Conservation (phyloP, 2,113 vertebrate species). For the Labrus mixtus region DNA sequence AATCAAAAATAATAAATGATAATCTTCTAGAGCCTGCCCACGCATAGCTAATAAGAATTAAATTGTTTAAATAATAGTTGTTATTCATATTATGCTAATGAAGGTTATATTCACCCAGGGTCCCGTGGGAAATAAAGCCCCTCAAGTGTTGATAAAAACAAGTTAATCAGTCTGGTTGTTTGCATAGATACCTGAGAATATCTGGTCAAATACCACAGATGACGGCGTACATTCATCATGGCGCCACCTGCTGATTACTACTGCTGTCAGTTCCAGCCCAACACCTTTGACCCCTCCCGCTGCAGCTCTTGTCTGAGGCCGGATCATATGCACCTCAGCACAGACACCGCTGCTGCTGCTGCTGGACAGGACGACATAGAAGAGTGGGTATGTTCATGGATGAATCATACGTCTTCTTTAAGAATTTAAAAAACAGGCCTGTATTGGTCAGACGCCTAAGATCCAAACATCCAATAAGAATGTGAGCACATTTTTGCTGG, state of each 20-base stretch:
- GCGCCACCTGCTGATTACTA: constrained; percentile 65
- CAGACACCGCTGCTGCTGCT: not conserved
- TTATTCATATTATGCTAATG: constrained; percentile 51
- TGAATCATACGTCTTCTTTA: not conserved
- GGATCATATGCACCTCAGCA: constrained; percentile 69
- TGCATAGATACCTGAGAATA: not conserved
- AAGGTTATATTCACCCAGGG: constrained; percentile 1
- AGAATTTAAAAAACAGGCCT: not conserved
- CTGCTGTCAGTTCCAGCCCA: constrained; percentile 68
- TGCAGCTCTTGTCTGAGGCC: constrained; percentile 72
- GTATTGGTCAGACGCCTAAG: not conserved
- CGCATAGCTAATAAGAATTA: constrained; percentile 28
- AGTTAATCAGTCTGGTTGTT: constrained; percentile 27
- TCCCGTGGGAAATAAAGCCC: constrained; percentile 67
- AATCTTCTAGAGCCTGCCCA: constrained; percentile 27
- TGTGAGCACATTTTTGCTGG: no score
- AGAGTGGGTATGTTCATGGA: constrained; percentile 46
- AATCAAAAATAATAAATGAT: constrained; percentile 21
- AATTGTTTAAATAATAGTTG: constrained; percentile 41
- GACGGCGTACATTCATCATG: constrained; percentile 34
- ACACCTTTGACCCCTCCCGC: constrained; percentile 75
- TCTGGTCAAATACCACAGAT: not conserved
- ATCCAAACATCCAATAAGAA: not conserved
- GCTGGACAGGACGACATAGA: not conserved
- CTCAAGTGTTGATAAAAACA: constrained; percentile 5